These are phyloP conservation scores for Halictus quadricinctus DNA, from an alignment of 2,888 invertebrate species.

Conservation along the genomic window DNA sequence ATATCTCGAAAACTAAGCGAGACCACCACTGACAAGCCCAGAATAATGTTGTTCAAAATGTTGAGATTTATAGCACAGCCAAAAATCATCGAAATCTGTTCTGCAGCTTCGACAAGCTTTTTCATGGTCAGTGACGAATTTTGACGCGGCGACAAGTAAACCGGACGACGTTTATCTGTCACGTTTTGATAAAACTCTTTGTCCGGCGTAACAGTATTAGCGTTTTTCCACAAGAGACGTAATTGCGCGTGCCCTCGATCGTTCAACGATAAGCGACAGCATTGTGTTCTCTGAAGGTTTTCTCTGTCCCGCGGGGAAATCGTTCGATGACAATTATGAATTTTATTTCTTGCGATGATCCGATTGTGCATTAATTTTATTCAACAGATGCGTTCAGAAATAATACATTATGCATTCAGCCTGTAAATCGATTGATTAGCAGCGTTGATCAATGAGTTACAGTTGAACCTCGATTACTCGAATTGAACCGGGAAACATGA, in stretches of 20 bases:
- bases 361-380: not conserved
- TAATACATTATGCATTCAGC: not conserved
- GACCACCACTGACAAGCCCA: too few species aligned
- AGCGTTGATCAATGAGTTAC: too few species aligned
- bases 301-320: not conserved
- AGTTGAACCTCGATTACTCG: too few species aligned
- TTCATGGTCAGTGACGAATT: constrained; percentile 44
- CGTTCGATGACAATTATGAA: not conserved
- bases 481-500: too few species aligned
- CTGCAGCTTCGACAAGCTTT: not conserved
- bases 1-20: too few species aligned
- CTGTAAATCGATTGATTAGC: too few species aligned
- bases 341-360: not conserved
- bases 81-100: too few species aligned
- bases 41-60: too few species aligned
- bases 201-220: not conserved
- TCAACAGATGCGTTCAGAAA: not conserved
- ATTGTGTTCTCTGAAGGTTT: not conserved
- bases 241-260: not conserved
- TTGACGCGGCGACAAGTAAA: constrained; percentile 54
- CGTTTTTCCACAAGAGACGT: constrained; percentile 13
- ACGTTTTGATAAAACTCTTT: constrained; percentile 47
- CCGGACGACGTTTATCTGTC: constrained; percentile 65
- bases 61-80: too few species aligned
- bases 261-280: not conserved